Conservation (phyloP, 2,113 vertebrate species). For the Candoia aspera region DNA sequence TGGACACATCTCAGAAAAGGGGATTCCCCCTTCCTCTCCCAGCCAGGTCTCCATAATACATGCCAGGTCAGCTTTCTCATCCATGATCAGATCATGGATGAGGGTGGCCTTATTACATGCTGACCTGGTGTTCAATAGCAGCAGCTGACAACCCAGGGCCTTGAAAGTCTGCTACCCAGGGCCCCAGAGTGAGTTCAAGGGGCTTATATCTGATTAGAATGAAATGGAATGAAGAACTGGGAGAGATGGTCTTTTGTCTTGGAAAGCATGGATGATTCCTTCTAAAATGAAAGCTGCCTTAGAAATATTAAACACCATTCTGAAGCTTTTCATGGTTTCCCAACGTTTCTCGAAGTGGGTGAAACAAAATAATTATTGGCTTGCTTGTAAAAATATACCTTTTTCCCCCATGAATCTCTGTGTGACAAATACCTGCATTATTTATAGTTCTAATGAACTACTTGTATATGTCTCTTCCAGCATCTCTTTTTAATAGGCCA, state of each 20-base stretch:
- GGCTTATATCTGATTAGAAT: slow-evolving; percentile 7
- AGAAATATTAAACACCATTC: neutral
- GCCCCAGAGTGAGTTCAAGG: no score
- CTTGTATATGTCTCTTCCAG: neutral
- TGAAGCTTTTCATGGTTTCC: slow-evolving; percentile 6
- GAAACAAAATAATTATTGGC: neutral
- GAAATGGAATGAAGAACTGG: slow-evolving; percentile 30
- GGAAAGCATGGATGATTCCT: neutral
- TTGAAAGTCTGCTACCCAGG: no score
- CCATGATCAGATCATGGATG: no score
- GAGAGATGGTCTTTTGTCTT: neutral
- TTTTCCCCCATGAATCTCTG: no score
- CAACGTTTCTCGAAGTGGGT: neutral
- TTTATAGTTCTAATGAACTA: neutral
- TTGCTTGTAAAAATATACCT: neutral
- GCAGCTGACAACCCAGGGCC: no score
- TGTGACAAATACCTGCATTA: neutral
- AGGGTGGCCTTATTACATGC: no score
- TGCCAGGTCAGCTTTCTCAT: no score
- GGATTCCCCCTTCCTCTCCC: no score
- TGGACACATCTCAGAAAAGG: no score
- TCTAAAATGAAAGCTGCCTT: neutral
- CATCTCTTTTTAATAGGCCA: neutral
- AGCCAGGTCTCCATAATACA: no score
- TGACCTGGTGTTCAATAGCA: no score